Evolutionary conservation across 2,113 vertebrate genomes (phyloP).

Genomic region (Australoheros scitulus): DNA sequence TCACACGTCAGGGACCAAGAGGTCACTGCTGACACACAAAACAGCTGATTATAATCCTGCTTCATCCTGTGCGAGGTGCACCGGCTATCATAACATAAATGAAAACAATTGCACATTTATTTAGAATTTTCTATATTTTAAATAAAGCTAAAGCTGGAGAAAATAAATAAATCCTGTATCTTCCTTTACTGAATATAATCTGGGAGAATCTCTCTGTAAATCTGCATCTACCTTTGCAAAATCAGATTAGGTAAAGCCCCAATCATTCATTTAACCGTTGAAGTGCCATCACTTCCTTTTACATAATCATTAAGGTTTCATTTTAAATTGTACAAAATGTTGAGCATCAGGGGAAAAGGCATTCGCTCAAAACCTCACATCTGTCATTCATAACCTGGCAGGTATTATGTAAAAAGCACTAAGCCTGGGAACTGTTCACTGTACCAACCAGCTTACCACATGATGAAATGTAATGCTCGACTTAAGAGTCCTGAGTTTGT

Average conservation of each 20-base stretch:
- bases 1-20: conserved; percentile 23
- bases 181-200: neutral
- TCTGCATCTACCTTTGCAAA: conserved; percentile 17
- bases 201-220: neutral
- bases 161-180: neutral
- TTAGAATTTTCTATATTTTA: neutral
- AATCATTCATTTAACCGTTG: neutral
- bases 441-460: conserved; percentile 47
- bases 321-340: conserved; percentile 21
- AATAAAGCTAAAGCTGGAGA: neutral
- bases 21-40: conserved; percentile 1
- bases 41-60: conserved; percentile 11
- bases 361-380: conserved; percentile 17
- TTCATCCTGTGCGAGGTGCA: neutral
- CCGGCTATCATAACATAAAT: neutral
- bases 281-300: conserved; percentile 24
- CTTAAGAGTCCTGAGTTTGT: conserved; percentile 4
- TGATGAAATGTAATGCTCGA: conserved; percentile 1
- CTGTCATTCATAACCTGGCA: conserved; percentile 9
- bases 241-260: conserved; percentile 31
- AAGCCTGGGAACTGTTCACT: conserved; percentile 14
- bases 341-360: neutral
- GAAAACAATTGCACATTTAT: neutral
- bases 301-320: conserved; percentile 26
- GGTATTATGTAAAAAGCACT: conserved; percentile 46